These are phyloP conservation scores for Laticauda colubrina DNA, from an alignment of 2,113 vertebrate species.

Conservation along the genomic window DNA sequence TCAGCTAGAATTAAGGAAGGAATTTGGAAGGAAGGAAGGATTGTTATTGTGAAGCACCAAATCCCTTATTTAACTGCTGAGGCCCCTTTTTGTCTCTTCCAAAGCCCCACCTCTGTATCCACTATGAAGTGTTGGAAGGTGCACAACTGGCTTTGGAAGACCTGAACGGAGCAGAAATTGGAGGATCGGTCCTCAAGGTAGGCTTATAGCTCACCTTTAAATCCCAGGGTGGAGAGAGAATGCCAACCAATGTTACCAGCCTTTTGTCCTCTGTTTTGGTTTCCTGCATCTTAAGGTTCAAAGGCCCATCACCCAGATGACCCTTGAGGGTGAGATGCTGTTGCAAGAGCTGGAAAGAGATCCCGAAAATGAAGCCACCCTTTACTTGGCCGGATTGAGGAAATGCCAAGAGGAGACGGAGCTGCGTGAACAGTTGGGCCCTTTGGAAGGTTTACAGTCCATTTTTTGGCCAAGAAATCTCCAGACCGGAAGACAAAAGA, in stretches of 20 bases:
- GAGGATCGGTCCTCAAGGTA: constrained; percentile 70
- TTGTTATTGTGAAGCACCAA: not conserved
- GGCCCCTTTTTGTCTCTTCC: constrained; percentile 2
- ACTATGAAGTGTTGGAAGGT: constrained; percentile 82
- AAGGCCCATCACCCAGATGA: constrained; percentile 74
- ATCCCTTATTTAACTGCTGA: not conserved
- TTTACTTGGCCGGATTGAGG: constrained; percentile 74
- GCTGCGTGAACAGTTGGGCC: constrained; percentile 69
- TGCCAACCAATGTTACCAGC: not conserved
- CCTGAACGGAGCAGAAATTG: constrained; percentile 68
- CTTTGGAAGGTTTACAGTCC: constrained; percentile 68
- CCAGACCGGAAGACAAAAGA: constrained; percentile 60
- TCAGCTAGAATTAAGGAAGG: too few species aligned
- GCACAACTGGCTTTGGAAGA: constrained; percentile 78
- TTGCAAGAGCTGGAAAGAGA: constrained; percentile 75
- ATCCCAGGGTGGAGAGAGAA: not conserved
- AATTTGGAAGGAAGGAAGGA: not conserved
- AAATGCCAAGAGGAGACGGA: constrained; percentile 62
- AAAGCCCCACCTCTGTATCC: constrained; percentile 80
- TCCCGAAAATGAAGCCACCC: constrained; percentile 61
- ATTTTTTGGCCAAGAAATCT: constrained; percentile 68
- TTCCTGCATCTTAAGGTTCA: constrained; percentile 71
- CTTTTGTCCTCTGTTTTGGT: not conserved
- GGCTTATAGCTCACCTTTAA: not conserved
- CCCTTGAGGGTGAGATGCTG: constrained; percentile 74